phyloP scores from a whole-genome alignment of 1,140 invertebrate genomes.

The Phocides pigmalion region DNA sequence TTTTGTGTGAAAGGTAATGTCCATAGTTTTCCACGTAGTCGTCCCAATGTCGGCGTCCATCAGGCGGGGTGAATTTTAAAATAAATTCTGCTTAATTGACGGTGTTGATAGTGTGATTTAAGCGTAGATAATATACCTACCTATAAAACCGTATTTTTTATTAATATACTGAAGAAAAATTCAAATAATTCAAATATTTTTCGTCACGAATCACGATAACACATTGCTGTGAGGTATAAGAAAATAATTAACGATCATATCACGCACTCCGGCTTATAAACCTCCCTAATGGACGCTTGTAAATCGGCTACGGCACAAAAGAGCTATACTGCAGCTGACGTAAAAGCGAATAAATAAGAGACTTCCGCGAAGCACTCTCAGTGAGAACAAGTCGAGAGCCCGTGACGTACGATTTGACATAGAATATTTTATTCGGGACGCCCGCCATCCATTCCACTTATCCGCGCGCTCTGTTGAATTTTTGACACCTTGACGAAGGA shows the following conservation, averaged over 20 bases:
- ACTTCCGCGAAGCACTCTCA: conserved; percentile 75
- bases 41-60: conserved; percentile 40
- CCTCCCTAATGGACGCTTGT: conserved; percentile 54
- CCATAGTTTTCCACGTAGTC: conserved; percentile 45
- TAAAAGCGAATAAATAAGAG: conserved; percentile 80
- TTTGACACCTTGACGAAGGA: conserved; percentile 74
- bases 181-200: background rate
- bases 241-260: conserved; percentile 36
- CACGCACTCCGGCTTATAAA: conserved; percentile 49
- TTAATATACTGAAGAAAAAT: too few species aligned
- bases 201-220: background rate
- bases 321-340: conserved; percentile 62
- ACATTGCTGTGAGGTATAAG: background rate
- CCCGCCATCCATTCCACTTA: conserved; percentile 79
- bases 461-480: conserved; percentile 77
- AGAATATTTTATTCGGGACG: conserved; percentile 79
- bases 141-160: too few species aligned
- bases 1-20: conserved; percentile 40
- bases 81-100: conserved; percentile 74
- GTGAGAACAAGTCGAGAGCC: conserved; percentile 75
- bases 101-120: conserved; percentile 66
- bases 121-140: conserved; percentile 57
- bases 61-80: conserved; percentile 69
- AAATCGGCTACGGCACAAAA: conserved; percentile 70
- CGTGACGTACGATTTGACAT: conserved; percentile 81